These are phyloP conservation scores for Agrochola circellaris DNA, from an alignment of 2,888 invertebrate genomes.

Conservation along the genomic window DNA sequence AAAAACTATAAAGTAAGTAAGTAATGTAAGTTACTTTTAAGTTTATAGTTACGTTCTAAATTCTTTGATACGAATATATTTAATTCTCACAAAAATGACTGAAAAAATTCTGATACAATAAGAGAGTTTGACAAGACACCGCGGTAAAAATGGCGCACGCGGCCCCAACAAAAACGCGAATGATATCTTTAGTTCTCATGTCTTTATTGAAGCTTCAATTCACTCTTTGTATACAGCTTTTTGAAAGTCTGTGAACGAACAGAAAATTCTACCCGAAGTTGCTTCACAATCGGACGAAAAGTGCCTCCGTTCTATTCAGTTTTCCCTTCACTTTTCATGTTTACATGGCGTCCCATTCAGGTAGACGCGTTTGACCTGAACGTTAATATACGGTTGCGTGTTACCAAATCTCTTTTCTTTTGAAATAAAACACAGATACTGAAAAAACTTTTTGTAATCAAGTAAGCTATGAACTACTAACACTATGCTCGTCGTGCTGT, in stretches of 20 bases:
- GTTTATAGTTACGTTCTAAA: background rate
- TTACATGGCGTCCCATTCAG: constrained; percentile 10
- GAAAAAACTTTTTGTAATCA: background rate
- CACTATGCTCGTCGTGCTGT: background rate
- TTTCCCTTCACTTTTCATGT: constrained; percentile 7
- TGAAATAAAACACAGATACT: background rate
- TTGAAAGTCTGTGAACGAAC: background rate
- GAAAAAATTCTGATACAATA: background rate
- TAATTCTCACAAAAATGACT: background rate
- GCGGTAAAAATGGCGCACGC: background rate
- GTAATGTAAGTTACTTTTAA: background rate
- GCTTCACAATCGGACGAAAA: constrained; percentile 3
- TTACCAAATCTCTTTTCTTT: background rate
- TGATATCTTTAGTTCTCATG: background rate
- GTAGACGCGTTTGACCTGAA: constrained; percentile 7
- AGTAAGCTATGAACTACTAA: background rate
- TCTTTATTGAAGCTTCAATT: background rate
- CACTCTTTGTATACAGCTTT: background rate
- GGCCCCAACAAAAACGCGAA: background rate
- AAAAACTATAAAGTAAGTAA: too few relatives aligned
- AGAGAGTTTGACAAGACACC: background rate
- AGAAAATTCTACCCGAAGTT: background rate
- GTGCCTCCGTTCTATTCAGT: background rate
- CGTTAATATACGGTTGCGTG: constrained; percentile 27
- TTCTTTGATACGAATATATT: background rate